Conservation (phyloP, 2,797 vertebrate genomes). For the Schizopygopsis pylzovi region DNA sequence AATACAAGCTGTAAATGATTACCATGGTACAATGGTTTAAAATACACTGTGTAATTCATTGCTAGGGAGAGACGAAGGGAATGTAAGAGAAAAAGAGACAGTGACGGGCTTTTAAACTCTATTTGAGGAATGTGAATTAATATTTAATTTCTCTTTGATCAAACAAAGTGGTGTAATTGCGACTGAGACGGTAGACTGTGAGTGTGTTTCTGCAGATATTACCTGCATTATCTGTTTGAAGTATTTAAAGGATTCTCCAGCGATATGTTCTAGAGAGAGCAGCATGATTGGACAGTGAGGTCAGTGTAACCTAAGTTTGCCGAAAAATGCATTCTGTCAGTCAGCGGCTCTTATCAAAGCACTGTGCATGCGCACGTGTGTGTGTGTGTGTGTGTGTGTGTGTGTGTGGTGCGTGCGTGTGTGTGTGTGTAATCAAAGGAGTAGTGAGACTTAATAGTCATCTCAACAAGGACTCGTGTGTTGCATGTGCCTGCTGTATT, state of each 20-base stretch:
- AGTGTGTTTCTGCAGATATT: background rate
- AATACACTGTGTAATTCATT: background rate
- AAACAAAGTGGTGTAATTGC: background rate
- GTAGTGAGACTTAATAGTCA: background rate
- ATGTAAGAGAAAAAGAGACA: background rate
- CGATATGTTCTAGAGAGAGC: background rate
- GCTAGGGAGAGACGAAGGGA: background rate
- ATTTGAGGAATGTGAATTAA: slow-evolving; percentile 22
- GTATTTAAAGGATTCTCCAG: background rate
- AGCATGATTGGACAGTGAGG: slow-evolving; percentile 4
- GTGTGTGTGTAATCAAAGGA: background rate
- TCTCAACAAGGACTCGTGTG: background rate
- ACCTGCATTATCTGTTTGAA: background rate
- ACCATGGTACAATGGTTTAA: background rate
- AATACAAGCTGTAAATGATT: background rate
- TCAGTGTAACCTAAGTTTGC: slow-evolving; percentile 24
- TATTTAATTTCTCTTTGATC: slow-evolving; percentile 23
- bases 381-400: too few relatives aligned
- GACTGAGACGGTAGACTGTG: background rate
- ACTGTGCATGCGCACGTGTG: background rate
- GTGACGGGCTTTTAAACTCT: background rate
- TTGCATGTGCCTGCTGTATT: background rate
- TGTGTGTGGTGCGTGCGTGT: too few relatives aligned
- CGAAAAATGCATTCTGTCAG: background rate
- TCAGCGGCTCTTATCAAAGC: background rate